Percentiles rank a stretch among this genome's conserved stretches.
These are phyloP conservation scores for Tangara arthus DNA, from an alignment of 2,797 vertebrate species.

Conservation along the genomic window DNA sequence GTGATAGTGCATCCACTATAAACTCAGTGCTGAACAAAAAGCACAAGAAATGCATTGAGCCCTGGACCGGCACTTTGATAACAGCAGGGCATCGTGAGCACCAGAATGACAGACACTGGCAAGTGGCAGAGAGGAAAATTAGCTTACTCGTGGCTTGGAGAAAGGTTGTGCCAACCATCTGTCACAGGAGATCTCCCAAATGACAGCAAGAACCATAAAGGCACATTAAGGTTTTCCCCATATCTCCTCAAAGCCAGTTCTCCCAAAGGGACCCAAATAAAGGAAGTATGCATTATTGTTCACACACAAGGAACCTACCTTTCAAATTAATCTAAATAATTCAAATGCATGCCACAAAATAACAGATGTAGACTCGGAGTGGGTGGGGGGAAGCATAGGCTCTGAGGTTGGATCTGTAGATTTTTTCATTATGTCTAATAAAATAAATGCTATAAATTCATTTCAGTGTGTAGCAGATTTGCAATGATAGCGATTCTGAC, in stretches of 20 bases:
- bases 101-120: not conserved
- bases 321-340: not conserved
- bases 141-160: not conserved
- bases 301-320: not conserved
- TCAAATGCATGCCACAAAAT: not conserved
- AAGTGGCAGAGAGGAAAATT: constrained; percentile 1
- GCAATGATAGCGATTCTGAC: not conserved
- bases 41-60: not conserved
- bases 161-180: constrained; percentile 14
- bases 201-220: not conserved
- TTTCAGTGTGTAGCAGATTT: not conserved
- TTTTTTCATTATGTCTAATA: not conserved
- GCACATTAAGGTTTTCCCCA: not conserved
- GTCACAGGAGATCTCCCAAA: not conserved
- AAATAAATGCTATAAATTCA: not conserved
- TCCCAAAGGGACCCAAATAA: not conserved
- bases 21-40: not conserved
- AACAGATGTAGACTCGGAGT: not conserved
- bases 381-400: not conserved
- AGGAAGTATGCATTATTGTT: not conserved
- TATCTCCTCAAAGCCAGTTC: not conserved
- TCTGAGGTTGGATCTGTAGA: not conserved
- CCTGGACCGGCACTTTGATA: not conserved
- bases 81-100: constrained; percentile 1
- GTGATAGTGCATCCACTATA: not conserved